Conservation (phyloP, 1,140 invertebrate genomes). For the Anoplophora glabripennis region DNA sequence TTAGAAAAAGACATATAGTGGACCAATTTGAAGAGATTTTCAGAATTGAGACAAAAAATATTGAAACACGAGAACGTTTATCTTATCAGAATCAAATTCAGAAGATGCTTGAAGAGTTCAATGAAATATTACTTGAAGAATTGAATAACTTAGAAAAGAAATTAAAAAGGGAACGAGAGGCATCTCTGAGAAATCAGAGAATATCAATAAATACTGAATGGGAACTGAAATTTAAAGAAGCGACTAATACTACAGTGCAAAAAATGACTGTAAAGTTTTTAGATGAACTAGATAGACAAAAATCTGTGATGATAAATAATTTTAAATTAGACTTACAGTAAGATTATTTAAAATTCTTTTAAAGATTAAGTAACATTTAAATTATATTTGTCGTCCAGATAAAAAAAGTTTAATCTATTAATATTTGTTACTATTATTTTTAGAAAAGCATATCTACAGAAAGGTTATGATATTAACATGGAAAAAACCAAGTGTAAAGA, state of each 20-base stretch:
- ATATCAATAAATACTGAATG: conserved; percentile 33
- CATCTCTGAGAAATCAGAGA: neutral
- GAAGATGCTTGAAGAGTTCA: conserved; percentile 33
- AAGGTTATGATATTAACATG: conserved; percentile 26
- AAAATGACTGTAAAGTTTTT: conserved; percentile 46
- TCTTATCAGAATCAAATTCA: conserved; percentile 37
- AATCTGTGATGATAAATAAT: conserved; percentile 33
- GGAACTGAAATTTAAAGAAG: conserved; percentile 37
- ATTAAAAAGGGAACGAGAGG: conserved; percentile 6
- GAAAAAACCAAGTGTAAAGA: conserved; percentile 32
- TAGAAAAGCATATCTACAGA: neutral
- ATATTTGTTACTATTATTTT: neutral
- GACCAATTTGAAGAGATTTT: conserved; percentile 17
- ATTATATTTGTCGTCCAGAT: neutral
- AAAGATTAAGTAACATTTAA: neutral
- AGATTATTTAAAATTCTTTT: conserved; percentile 17
- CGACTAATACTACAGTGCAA: conserved; percentile 39
- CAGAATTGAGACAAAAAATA: conserved; percentile 23
- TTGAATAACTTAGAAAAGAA: conserved; percentile 14
- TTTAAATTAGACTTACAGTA: conserved; percentile 48
- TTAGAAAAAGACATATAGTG: conserved; percentile 24
- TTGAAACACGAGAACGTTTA: conserved; percentile 23
- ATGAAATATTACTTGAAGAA: conserved; percentile 35
- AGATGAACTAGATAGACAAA: conserved; percentile 39
- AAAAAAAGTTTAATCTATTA: neutral